These are phyloP conservation scores for Diorhabda carinulata DNA, from an alignment of 1,140 invertebrate species.

Conservation along the genomic window DNA sequence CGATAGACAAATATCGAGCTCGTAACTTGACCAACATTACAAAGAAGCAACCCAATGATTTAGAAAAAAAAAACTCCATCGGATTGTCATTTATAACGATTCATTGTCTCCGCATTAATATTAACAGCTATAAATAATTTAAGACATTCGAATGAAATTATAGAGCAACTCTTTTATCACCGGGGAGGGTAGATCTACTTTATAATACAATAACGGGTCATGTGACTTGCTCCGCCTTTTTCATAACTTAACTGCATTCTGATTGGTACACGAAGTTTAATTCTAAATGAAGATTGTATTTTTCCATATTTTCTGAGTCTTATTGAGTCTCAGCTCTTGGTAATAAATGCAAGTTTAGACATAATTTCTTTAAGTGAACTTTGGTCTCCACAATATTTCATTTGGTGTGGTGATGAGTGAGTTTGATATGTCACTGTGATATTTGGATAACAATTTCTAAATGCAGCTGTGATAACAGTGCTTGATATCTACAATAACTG, in stretches of 20 bases:
- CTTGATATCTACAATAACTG: not conserved
- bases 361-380: conserved; percentile 4
- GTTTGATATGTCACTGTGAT: not conserved
- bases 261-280: conserved; percentile 15
- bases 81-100: conserved; percentile 14
- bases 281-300: not conserved
- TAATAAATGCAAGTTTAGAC: not conserved
- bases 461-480: conserved; percentile 1
- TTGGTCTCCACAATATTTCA: not conserved
- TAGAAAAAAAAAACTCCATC: conserved; percentile 4
- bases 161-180: conserved; percentile 10
- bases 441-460: conserved; percentile 3
- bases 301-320: not conserved
- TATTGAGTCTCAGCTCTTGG: conserved; percentile 4
- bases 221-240: conserved; percentile 6
- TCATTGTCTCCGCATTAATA: conserved; percentile 14
- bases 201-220: conserved; percentile 5
- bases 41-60: conserved; percentile 13
- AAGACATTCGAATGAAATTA: conserved; percentile 14
- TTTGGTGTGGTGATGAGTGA: not conserved
- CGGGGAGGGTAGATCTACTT: conserved; percentile 7
- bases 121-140: conserved; percentile 13
- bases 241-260: not conserved
- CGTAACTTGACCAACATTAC: conserved; percentile 5
- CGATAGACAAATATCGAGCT: not conserved